These are phyloP conservation scores for Urocynchramus pylzowi DNA, from an alignment of 2,113 vertebrate species.

Conservation along the genomic window DNA sequence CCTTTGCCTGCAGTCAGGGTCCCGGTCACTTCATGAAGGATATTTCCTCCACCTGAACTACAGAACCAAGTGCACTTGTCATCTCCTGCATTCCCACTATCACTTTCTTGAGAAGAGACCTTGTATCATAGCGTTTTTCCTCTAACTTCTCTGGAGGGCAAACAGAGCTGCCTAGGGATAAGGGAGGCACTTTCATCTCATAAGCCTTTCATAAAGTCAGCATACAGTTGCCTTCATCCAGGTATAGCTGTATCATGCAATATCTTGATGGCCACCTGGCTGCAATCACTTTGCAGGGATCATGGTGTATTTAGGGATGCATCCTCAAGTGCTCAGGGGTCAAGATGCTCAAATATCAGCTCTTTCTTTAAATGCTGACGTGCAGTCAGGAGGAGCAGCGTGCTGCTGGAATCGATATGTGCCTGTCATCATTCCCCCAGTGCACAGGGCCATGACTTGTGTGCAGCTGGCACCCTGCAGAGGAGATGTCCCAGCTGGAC, in stretches of 20 bases:
- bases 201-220: not conserved
- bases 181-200: not conserved
- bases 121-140: not conserved
- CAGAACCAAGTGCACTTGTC: not conserved
- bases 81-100: not conserved
- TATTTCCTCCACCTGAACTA: not conserved
- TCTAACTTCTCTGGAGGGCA: not conserved
- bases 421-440: not conserved
- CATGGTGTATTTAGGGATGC: not conserved
- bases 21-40: not conserved
- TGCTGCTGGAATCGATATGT: not conserved
- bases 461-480: not conserved
- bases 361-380: not conserved
- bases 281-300: not conserved
- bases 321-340: not conserved
- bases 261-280: conserved; percentile 35
- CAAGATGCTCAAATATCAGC: conserved; percentile 29
- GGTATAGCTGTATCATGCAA: not conserved
- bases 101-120: not conserved
- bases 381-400: not conserved
- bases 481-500: not conserved
- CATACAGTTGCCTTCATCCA: not conserved
- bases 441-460: fast-evolving
- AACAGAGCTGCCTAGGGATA: not conserved
- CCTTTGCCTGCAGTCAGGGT: not conserved